phyloP scores from a whole-genome alignment of 1,140 invertebrate species.

The Wasmannia auropunctata region DNA sequence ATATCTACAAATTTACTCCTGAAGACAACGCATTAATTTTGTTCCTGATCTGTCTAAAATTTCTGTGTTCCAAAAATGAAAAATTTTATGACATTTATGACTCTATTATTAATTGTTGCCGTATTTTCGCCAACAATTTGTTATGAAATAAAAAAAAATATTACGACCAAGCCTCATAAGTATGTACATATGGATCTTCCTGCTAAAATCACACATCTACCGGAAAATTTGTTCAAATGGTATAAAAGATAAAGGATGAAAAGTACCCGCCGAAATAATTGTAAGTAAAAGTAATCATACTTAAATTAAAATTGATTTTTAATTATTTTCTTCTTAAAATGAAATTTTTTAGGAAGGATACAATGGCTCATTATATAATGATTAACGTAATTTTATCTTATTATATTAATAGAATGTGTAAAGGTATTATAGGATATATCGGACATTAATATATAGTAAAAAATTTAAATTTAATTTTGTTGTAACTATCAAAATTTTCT shows the following conservation, averaged over 20 bases:
- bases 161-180: neutral
- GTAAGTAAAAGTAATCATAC: neutral
- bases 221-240: neutral
- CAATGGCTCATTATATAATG: neutral
- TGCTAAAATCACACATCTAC: neutral
- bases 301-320: neutral
- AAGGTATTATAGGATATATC: no score
- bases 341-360: neutral
- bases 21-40: neutral
- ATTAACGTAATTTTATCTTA: neutral
- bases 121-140: neutral
- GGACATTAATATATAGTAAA: neutral
- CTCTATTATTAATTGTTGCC: neutral
- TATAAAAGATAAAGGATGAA: neutral
- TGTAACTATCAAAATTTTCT: neutral
- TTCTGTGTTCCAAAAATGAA: neutral
- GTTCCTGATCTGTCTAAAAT: neutral
- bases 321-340: neutral
- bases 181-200: neutral
- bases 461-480: neutral
- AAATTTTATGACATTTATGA: neutral
- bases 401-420: neutral
- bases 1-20: neutral
- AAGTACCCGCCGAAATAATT: neutral
- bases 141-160: neutral